A percentile compares a stretch with the other conserved stretches of the same genome.
Conservation (phyloP, 1,140 invertebrate species). For the Cydia pomonella region DNA sequence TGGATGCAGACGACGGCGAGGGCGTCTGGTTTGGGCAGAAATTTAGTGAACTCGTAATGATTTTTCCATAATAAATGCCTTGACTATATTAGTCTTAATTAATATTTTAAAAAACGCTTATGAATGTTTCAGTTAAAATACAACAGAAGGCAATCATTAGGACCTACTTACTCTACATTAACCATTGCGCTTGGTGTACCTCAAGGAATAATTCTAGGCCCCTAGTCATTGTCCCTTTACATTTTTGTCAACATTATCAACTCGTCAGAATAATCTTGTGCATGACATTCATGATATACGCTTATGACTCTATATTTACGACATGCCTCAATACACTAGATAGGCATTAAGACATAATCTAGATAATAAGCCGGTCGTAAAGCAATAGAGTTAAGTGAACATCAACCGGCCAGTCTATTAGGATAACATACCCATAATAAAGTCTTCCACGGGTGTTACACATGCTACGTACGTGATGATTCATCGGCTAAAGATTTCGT, state of each 20-base stretch:
- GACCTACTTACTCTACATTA: background rate
- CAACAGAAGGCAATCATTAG: background rate
- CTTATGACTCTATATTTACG: background rate
- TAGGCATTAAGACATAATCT: background rate
- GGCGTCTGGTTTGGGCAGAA: background rate
- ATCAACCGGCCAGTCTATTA: background rate
- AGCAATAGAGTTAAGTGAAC: constrained; percentile 6
- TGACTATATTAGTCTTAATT: background rate
- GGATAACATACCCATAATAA: background rate
- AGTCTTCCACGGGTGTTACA: constrained; percentile 5
- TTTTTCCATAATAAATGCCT: background rate
- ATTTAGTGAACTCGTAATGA: background rate
- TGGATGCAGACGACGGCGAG: too few species aligned
- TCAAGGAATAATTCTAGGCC: background rate
- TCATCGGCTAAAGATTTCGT: constrained; percentile 23
- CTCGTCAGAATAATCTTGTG: background rate
- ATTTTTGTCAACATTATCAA: background rate
- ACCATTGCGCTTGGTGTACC: background rate
- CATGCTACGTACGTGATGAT: constrained; percentile 21
- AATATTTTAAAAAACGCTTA: background rate
- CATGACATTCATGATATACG: background rate
- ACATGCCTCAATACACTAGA: background rate
- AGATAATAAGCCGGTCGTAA: background rate
- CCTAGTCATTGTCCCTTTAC: background rate
- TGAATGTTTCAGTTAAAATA: background rate